Evolutionary conservation across 1,140 invertebrate genomes (phyloP).

Genomic region (Orius insidiosus): DNA sequence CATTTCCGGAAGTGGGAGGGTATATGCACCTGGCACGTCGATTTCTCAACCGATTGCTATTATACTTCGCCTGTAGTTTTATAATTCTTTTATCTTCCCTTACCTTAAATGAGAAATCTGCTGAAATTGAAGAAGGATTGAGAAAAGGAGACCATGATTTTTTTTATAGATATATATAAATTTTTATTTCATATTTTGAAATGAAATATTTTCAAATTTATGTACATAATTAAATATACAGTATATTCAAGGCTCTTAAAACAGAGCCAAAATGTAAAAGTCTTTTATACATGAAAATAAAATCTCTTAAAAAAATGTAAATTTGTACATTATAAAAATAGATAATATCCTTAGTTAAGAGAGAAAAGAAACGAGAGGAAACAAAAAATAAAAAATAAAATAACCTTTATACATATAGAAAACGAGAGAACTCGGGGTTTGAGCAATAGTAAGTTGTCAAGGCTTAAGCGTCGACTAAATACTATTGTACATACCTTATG

Average conservation of each 20-base stretch:
- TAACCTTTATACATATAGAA: constrained; percentile 4
- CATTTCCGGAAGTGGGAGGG: neutral
- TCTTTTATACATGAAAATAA: constrained; percentile 16
- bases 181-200: constrained; percentile 7
- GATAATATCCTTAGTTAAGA: neutral
- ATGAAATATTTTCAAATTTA: constrained; percentile 2
- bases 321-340: constrained; percentile 12
- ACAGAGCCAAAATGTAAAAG: constrained; percentile 9
- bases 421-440: neutral
- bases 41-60: neutral
- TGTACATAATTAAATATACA: constrained; percentile 1
- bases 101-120: too few relatives aligned
- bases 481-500: constrained; percentile 8
- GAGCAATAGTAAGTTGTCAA: constrained; percentile 11
- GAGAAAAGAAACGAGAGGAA: neutral
- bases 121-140: neutral
- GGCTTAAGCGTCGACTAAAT: constrained; percentile 5
- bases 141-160: neutral
- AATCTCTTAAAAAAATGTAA: constrained; percentile 6
- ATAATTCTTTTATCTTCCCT: too few relatives aligned
- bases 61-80: neutral
- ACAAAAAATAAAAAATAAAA: constrained; percentile 5
- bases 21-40: neutral
- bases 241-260: constrained; percentile 11
- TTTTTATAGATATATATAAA: constrained; percentile 5